Evolutionary conservation across 2,797 vertebrate genomes (phyloP), one percentile per base, ranked within the genome.

Genomic region (Argyrosomus regius): DNA sequence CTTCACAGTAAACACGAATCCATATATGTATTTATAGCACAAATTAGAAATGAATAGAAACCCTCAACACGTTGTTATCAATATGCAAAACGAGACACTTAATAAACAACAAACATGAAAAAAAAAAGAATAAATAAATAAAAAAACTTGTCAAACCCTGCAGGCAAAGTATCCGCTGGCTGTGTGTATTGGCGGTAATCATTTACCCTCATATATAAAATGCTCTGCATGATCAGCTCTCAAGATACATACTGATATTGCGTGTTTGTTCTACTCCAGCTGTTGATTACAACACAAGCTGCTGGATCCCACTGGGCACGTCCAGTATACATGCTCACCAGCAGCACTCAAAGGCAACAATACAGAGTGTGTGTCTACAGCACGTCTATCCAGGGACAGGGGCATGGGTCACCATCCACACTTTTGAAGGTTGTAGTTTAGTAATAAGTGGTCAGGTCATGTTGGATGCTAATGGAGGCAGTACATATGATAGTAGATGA

Each of bases 191-290:
- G 3, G 18, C 20, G 18, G 24, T 31, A 9, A 52, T 50, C 6
- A 12, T 49, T 49, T 71, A 35, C 48, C 46, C 53, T 46, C 2
- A 22, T 35, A 14, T 54, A 60, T 65, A 13, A 68, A 54, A 22
- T 45, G 7, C 43, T 24, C 43, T 39, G 49, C 72, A 49, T 35
- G 14, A 52, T 49, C 50, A 76, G 39, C 26, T 70, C 64, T 64
- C 22, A 63, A 39, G 72, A 39, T 17, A 17, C 43, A 16, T 17
- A 48, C 43, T 68, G 2, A 16, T 46, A 6, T n/a, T 35, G 8
- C 24, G 8, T 39, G 31, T 61, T 72, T 61, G 28, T 14, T 39
- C 26, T 9, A 9, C 17, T 7, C n/a, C 26, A 22, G 31, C 45
- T 50, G 22, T 20, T 48, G 11, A 52, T 31, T 63, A 78, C n/a